Conservation (phyloP, 2,797 vertebrate genomes). For the Phoeniculus purpureus region DNA sequence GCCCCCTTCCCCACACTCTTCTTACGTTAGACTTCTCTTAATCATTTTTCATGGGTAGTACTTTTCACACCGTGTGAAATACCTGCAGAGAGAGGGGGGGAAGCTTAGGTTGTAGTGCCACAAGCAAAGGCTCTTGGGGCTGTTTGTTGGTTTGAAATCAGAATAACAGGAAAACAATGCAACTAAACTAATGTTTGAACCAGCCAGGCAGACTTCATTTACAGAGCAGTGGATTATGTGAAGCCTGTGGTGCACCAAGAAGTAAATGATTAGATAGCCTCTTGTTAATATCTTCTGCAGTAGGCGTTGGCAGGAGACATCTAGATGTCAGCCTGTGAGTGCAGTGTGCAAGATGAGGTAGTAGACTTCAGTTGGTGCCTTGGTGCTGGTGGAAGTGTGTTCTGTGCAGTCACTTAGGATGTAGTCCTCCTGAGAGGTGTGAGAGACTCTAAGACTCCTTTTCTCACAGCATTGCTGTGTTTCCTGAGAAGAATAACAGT, state of each 20-base stretch:
- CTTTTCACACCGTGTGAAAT: background rate
- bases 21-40: background rate
- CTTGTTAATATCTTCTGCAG: background rate
- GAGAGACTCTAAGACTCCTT: background rate
- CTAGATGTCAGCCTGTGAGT: background rate
- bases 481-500: background rate
- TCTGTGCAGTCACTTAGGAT: background rate
- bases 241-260: background rate
- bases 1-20: rapidly evolving
- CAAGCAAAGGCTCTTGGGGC: background rate
- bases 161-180: background rate
- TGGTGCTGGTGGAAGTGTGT: background rate
- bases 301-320: background rate
- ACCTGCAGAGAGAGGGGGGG: background rate
- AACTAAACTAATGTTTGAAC: background rate
- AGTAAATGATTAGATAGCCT: background rate
- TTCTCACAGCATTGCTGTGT: background rate
- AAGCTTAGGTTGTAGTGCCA: background rate
- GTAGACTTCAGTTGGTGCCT: background rate
- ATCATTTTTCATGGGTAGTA: background rate
- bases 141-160: background rate
- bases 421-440: background rate
- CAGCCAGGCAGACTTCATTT: background rate
- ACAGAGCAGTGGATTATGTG: background rate
- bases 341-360: background rate